These are phyloP conservation scores for Falco columbarius DNA, from an alignment of 2,797 vertebrate genomes.

Conservation along the genomic window DNA sequence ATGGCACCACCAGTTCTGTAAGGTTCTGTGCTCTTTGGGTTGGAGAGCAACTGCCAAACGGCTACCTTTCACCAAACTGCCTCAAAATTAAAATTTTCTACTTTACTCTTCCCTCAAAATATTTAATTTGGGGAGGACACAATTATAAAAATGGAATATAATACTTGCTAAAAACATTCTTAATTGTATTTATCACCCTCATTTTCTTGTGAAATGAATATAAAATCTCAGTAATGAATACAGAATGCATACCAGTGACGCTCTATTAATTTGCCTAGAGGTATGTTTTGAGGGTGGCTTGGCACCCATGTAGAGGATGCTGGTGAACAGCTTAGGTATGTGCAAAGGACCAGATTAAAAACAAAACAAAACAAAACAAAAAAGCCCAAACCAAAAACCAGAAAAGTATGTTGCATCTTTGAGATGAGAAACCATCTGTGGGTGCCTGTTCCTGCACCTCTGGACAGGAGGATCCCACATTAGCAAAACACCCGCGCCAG, in stretches of 20 bases:
- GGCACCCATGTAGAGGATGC: background rate
- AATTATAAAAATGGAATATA: background rate
- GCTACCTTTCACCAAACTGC: background rate
- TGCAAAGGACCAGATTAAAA: background rate
- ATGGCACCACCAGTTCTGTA: background rate
- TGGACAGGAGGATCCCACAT: background rate
- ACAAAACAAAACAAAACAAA: background rate
- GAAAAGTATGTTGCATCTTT: background rate
- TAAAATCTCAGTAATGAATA: background rate
- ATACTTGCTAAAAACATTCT: background rate
- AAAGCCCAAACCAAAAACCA: background rate
- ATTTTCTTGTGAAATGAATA: background rate
- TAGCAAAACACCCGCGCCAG: conserved; percentile 6
- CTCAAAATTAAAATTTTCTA: background rate
- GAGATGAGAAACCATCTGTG: background rate
- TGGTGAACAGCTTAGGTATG: background rate
- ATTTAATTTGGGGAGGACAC: background rate
- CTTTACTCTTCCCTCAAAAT: background rate
- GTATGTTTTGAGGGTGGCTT: background rate
- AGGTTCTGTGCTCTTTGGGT: background rate
- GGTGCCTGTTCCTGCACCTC: background rate
- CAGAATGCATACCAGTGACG: accelerated
- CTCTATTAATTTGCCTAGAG: background rate
- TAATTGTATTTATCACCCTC: background rate
- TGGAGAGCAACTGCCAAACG: background rate